A percentile compares a stretch with the other conserved stretches of the same genome.
phyloP scores from a whole-genome alignment of 2,888 invertebrate genomes.

The Bedellia somnulentella region DNA sequence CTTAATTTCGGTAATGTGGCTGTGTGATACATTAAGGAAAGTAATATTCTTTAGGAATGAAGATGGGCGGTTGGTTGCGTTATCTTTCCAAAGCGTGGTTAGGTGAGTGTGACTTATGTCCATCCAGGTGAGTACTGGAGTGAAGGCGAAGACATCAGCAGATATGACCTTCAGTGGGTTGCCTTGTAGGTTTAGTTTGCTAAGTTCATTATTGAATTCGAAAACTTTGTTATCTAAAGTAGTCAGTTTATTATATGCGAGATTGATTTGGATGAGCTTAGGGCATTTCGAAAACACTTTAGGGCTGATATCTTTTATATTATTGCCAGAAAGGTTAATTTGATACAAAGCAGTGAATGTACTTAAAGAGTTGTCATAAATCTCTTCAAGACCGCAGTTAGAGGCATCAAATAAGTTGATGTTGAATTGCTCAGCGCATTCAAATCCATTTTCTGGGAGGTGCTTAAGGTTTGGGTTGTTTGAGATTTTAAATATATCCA shows the following conservation, averaged over 20 bases:
- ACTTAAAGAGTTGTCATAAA: conserved; percentile 66
- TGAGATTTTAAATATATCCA: conserved; percentile 71
- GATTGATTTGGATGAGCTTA: conserved; percentile 68
- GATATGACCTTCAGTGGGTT: conserved; percentile 71
- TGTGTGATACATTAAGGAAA: conserved; percentile 62
- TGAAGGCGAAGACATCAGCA: conserved; percentile 66
- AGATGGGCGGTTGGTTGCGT: conserved; percentile 35
- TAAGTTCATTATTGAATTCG: conserved; percentile 66
- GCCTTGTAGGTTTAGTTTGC: conserved; percentile 68
- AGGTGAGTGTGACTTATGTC: conserved; percentile 73
- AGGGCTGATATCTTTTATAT: conserved; percentile 55
- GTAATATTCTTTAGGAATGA: conserved; percentile 57
- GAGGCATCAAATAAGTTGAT: conserved; percentile 73
- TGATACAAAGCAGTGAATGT: conserved; percentile 71
- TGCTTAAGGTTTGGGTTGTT: conserved; percentile 69
- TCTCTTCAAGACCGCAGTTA: conserved; percentile 68
- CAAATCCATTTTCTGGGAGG: conserved; percentile 69
- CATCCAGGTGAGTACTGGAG: conserved; percentile 64
- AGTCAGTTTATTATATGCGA: conserved; percentile 70
- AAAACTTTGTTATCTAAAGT: conserved; percentile 66
- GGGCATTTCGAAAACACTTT: conserved; percentile 56
- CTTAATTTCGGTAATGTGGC: conserved; percentile 59
- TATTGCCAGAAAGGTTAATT: conserved; percentile 69
- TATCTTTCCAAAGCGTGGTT: conserved; percentile 66
- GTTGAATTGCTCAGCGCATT: conserved; percentile 62